Evolutionary conservation across 2,888 invertebrate genomes (phyloP), one percentile per base, ranked within the genome.

Genomic region (Drosophila monieri): DNA sequence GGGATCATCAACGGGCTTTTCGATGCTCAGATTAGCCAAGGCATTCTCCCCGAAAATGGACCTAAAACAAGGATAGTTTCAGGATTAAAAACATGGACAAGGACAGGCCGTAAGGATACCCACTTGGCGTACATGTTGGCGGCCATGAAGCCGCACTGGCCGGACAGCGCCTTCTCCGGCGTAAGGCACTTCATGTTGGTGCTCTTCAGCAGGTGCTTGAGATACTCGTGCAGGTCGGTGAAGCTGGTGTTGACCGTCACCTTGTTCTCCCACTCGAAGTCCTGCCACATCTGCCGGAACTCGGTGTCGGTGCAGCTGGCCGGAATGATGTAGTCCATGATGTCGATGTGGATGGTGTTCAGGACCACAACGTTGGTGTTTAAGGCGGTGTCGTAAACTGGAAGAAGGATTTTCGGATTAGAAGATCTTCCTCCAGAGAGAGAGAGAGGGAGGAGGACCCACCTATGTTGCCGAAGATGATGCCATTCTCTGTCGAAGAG

Each of bases 231-330:
- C 61, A 99, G 93, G 91, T 99, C 98, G 0, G 96, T 96, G 76
- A 99, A 95, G 52, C 95, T 95, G 1, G 99, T 99, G 91, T 97
- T 97, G 1, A 99, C 98, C 0, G 98, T 94, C 6, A 92, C 98
- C 94, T 99, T 99, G 92, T 99, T 99, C 93, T 99, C 99, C 99
- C 99, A 99, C 92, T 99, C 99, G 93, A 99, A 99, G 93, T 99
- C 99, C 2, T 98, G 98, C 99, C 99, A 99, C 99, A 99, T 99
- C 92, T 97, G 96, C 6, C 99, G 93, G 94, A 99, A 99, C 93
- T 99, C 99, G 0, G 95, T 95, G 91, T 99, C 99, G 55, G 95
- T 97, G 92, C 99, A 99, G 41, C 94, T 92, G 14, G 98, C 98
- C 18, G 99, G 99, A 89, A 99, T 96, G 89, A 99, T 98, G 92